Evolutionary conservation across 2,888 invertebrate genomes (phyloP), one percentile per base, ranked within the genome.

Genomic region (Notodonta dromedarius): DNA sequence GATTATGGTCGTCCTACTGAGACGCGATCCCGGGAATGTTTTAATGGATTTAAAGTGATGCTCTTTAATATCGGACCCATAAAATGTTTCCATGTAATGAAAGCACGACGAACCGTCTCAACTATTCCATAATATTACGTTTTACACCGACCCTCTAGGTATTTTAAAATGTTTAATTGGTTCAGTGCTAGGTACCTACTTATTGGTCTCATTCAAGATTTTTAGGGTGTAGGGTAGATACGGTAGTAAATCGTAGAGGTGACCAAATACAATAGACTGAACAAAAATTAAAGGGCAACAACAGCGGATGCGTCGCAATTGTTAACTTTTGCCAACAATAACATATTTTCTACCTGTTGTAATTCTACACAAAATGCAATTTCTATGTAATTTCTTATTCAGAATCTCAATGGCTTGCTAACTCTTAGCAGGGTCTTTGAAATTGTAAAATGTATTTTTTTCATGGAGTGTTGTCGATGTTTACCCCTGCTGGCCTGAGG

Each of bases 21-120:
- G 79, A 78, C 82, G 79, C 85, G 85, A 88, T 87, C 82, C 86
- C 77, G 70, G 74, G 84, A 84, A 86, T 87, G 81, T 81, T 88
- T 85, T 89, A 91, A 91, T 91, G 91, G 89, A 88, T 85, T 87
- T 80, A 80, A 86, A 87, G 88, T 84, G 86, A 84, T 83, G 82
- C 82, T 76, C 85, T 84, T 86, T 87, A 86, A 87, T 88, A 87
- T 84, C 82, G 80, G 76, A 80, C 74, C 80, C 80, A 85, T 89
- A 85, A 85, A 87, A 83, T 69, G 65, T 72, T 70, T 67, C 69
- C 71, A 78, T 78, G 71, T 66, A 74, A 69, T 71, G 62, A 72
- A 77, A 74, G 73, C 67, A 76, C 77, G 74, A 76, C 69, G 70
- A 69, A 62, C 65, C 46, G 66, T 70, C 60, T 72, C 67, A 67